A percentile compares a stretch with the other conserved stretches of the same genome.
Evolutionary conservation across 2,888 invertebrate genomes (phyloP).

Genomic region (Oligia strigilis): DNA sequence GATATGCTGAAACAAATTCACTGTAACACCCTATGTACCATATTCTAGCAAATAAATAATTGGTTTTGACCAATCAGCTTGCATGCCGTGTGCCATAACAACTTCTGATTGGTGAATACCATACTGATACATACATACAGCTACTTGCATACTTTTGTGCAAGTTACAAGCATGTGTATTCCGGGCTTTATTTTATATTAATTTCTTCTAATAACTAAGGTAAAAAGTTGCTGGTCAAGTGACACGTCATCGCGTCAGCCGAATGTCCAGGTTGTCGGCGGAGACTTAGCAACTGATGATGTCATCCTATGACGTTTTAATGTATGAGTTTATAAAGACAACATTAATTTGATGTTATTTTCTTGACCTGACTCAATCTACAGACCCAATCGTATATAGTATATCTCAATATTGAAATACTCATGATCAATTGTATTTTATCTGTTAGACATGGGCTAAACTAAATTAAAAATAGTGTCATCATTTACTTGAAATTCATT

Average conservation of each 20-base stretch:
- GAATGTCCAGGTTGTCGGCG: background rate
- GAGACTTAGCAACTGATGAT: slow-evolving; percentile 8
- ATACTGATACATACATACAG: too few relatives aligned
- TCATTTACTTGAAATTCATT: background rate
- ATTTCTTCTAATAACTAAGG: background rate
- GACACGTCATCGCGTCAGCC: background rate
- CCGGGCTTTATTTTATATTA: background rate
- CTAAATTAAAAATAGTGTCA: background rate
- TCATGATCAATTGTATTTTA: background rate
- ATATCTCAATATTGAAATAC: background rate
- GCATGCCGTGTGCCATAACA: too few relatives aligned
- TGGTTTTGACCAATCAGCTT: too few relatives aligned
- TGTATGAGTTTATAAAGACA: background rate
- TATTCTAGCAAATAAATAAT: too few relatives aligned
- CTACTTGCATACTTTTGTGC: too few relatives aligned
- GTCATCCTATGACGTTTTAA: slow-evolving; percentile 16
- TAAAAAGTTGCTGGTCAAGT: slow-evolving; percentile 23
- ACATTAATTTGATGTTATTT: slow-evolving; percentile 4
- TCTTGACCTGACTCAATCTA: background rate
- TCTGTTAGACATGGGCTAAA: background rate
- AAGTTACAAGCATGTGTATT: too few relatives aligned
- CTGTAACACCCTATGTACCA: too few relatives aligned
- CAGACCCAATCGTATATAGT: too few relatives aligned
- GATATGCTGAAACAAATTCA: too few relatives aligned
- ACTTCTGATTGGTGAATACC: too few relatives aligned